Conservation (phyloP, 2,113 vertebrate species). For the Rhipidura dahli region DNA sequence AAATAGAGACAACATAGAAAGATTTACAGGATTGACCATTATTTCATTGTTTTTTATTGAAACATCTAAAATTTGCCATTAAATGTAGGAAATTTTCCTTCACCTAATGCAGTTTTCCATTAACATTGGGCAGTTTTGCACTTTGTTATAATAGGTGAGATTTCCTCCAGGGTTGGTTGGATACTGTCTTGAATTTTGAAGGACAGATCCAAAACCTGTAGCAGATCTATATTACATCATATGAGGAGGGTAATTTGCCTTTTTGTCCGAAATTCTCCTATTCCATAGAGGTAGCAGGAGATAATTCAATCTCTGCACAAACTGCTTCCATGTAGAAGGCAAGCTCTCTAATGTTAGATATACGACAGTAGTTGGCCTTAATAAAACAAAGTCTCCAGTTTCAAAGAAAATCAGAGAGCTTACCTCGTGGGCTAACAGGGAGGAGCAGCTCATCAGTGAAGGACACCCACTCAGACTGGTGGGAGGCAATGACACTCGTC, state of each 20-base stretch:
- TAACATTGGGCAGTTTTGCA: not conserved
- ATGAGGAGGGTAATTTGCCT: not conserved
- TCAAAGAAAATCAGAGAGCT: not conserved
- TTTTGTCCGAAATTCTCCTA: not conserved
- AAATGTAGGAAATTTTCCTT: not conserved
- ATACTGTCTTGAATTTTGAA: not conserved
- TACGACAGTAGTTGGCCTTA: not conserved
- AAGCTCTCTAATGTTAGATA: not conserved
- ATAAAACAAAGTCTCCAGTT: not conserved
- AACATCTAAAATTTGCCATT: not conserved
- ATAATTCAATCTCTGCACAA: not conserved
- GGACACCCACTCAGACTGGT: conserved; percentile 80
- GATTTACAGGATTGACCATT: not conserved
- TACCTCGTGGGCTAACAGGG: conserved; percentile 56
- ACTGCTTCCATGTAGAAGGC: not conserved
- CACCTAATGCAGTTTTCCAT: not conserved
- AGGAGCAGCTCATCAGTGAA: conserved; percentile 73
- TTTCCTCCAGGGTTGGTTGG: not conserved
- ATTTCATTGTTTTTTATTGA: not conserved
- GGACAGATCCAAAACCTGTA: not conserved
- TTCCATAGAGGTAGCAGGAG: not conserved
- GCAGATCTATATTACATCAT: not conserved
- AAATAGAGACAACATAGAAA: not conserved
- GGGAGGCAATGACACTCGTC: conserved; percentile 71
- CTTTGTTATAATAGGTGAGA: not conserved